These are phyloP conservation scores for Yasuhikotakia modesta DNA, from an alignment of 2,797 vertebrate species.

Conservation along the genomic window DNA sequence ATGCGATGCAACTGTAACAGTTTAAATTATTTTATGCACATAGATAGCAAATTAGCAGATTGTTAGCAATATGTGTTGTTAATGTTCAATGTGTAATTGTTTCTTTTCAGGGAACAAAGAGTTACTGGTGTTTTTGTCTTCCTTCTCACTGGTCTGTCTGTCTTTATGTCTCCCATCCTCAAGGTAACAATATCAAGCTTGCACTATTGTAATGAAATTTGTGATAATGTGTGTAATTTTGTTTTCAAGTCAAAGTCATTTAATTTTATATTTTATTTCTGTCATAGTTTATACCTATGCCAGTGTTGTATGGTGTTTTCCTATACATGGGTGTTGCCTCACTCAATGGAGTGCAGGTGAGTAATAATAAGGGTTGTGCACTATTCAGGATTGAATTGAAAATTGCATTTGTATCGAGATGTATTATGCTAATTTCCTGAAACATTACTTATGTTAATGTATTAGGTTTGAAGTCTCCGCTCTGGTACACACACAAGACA, in stretches of 20 bases:
- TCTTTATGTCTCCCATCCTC: slow-evolving; percentile 97
- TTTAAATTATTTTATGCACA: no score
- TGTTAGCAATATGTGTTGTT: no score
- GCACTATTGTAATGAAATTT: not conserved
- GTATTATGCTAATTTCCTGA: no score
- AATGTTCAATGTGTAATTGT: no score
- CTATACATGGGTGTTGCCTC: slow-evolving; percentile 98
- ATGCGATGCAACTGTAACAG: no score
- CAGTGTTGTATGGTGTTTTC: slow-evolving; percentile 96
- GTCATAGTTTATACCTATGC: slow-evolving; percentile 94
- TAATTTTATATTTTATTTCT: not conserved
- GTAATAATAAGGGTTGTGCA: slow-evolving; percentile 30
- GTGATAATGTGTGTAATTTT: not conserved
- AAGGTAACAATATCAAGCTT: slow-evolving; percentile 79
- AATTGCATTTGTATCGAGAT: not conserved
- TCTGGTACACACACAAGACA: no score
- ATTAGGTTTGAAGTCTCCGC: no score
- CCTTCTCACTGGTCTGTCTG: slow-evolving; percentile 92
- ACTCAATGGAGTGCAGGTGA: slow-evolving; percentile 95
- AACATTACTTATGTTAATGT: no score
- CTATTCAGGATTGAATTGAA: not conserved
- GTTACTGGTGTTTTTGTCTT: slow-evolving; percentile 91
- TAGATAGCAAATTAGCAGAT: no score
- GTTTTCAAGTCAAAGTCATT: no score
- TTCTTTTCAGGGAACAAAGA: slow-evolving; percentile 83